A percentile compares a stretch with the other conserved stretches of the same genome.
Evolutionary conservation across 2,888 invertebrate genomes (phyloP).

Genomic region (Falcaria lacertinaria): DNA sequence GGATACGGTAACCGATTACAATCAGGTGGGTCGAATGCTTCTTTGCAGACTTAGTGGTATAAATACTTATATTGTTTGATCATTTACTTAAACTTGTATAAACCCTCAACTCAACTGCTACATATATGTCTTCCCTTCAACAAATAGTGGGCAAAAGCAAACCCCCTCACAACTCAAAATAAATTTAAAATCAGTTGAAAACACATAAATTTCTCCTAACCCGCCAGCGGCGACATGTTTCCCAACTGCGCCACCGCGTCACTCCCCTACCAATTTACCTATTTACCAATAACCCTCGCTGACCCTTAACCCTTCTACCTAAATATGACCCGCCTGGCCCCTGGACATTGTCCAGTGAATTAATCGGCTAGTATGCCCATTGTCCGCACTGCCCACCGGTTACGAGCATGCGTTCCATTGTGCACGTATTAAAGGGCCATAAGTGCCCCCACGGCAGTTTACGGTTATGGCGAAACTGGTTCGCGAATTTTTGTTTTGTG

Average conservation of each 20-base stretch:
- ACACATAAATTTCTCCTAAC: slow-evolving; percentile 59
- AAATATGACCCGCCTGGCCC: slow-evolving; percentile 75
- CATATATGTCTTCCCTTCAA: not conserved
- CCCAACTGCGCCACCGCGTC: slow-evolving; percentile 57
- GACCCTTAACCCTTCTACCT: slow-evolving; percentile 74
- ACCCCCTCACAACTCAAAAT: slow-evolving; percentile 6
- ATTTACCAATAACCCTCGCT: slow-evolving; percentile 70
- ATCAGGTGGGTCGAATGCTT: too few relatives aligned
- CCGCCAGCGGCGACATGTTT: slow-evolving; percentile 62
- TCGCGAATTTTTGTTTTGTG: slow-evolving; percentile 31
- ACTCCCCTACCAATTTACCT: slow-evolving; percentile 56
- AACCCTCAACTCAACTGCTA: not conserved
- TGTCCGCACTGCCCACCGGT: slow-evolving; percentile 66
- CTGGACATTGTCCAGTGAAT: slow-evolving; percentile 67
- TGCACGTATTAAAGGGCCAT: slow-evolving; percentile 69
- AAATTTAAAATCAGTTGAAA: slow-evolving; percentile 19
- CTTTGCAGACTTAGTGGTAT: too few relatives aligned
- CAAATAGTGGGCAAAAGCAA: slow-evolving; percentile 6
- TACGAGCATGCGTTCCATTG: slow-evolving; percentile 51
- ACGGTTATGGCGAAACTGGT: slow-evolving; percentile 44
- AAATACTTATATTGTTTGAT: too few relatives aligned
- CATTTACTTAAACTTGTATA: too few relatives aligned
- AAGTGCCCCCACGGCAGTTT: slow-evolving; percentile 53
- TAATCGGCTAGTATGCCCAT: slow-evolving; percentile 72
- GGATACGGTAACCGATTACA: too few relatives aligned